phyloP scores from a whole-genome alignment of 2,888 invertebrate genomes.

The Tubulanus polymorphus region DNA sequence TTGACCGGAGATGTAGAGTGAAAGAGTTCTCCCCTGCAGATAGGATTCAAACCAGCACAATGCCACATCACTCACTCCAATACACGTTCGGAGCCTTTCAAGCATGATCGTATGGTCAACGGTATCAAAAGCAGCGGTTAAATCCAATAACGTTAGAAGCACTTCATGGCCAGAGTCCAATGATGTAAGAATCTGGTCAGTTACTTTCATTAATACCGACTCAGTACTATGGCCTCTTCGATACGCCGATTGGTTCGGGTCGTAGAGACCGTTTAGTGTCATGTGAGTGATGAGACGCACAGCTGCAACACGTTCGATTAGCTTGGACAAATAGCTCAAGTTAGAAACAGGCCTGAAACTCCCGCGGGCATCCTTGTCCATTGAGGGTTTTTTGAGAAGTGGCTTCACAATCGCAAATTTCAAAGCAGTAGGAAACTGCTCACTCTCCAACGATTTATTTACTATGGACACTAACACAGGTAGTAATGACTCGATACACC shows the following conservation, averaged over 20 bases:
- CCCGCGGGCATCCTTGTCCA: not conserved
- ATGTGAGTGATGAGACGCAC: slow-evolving; percentile 6
- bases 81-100: not conserved
- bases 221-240: slow-evolving; percentile 5
- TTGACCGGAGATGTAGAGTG: slow-evolving; percentile 1
- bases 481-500: not conserved
- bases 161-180: slow-evolving; percentile 10
- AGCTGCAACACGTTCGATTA: slow-evolving; percentile 11
- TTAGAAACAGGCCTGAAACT: slow-evolving; percentile 16
- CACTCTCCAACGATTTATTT: not conserved
- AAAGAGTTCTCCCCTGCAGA: slow-evolving; percentile 10
- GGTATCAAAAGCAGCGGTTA: slow-evolving; percentile 18
- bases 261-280: slow-evolving; percentile 2
- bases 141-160: slow-evolving; percentile 13
- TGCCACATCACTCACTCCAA: slow-evolving; percentile 12
- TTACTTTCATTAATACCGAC: slow-evolving; percentile 9
- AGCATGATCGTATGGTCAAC: slow-evolving; percentile 15
- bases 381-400: not conserved
- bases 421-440: not conserved
- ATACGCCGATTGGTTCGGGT: slow-evolving; percentile 11
- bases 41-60: slow-evolving; percentile 17
- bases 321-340: slow-evolving; percentile 13
- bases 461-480: not conserved
- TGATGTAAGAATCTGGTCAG: slow-evolving; percentile 2
- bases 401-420: not conserved